A percentile compares a stretch with the other conserved stretches of the same genome.
These are phyloP conservation scores for Acrobasis suavella DNA, from an alignment of 2,888 invertebrate species.

Conservation along the genomic window DNA sequence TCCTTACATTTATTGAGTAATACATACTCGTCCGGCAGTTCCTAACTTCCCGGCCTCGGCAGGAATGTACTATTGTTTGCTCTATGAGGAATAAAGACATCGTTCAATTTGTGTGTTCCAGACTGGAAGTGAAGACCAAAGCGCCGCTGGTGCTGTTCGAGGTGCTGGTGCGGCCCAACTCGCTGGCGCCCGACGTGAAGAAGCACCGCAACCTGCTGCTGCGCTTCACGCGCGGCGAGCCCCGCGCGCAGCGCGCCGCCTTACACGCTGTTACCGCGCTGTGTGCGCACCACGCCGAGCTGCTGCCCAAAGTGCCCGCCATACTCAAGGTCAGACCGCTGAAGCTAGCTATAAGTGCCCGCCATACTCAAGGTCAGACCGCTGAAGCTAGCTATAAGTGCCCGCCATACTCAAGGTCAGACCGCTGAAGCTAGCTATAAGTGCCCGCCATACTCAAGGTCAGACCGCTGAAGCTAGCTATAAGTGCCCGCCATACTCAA, in stretches of 20 bases:
- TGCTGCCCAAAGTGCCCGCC: constrained; percentile 93
- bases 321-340: constrained; percentile 90
- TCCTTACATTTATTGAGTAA: no score
- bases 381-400: not conserved
- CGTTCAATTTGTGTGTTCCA: constrained; percentile 45
- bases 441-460: not conserved
- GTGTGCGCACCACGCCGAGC: constrained; percentile 88
- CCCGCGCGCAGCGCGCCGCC: constrained; percentile 94
- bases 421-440: no score
- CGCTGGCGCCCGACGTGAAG: constrained; percentile 86
- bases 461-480: no score
- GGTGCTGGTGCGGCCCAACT: constrained; percentile 88
- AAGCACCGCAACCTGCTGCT: constrained; percentile 90
- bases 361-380: no score
- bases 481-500: no score
- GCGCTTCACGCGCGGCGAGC: constrained; percentile 89
- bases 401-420: constrained; percentile 30
- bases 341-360: no score
- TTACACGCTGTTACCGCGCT: constrained; percentile 97
- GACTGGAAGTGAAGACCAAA: constrained; percentile 95
- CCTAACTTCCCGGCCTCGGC: no score
- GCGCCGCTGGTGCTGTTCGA: constrained; percentile 97
- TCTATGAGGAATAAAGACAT: no score
- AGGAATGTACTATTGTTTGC: no score
- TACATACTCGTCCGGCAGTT: no score